These are phyloP conservation scores for Rhagoletis pomonella DNA, from an alignment of 1,140 invertebrate species.

Conservation along the genomic window DNA sequence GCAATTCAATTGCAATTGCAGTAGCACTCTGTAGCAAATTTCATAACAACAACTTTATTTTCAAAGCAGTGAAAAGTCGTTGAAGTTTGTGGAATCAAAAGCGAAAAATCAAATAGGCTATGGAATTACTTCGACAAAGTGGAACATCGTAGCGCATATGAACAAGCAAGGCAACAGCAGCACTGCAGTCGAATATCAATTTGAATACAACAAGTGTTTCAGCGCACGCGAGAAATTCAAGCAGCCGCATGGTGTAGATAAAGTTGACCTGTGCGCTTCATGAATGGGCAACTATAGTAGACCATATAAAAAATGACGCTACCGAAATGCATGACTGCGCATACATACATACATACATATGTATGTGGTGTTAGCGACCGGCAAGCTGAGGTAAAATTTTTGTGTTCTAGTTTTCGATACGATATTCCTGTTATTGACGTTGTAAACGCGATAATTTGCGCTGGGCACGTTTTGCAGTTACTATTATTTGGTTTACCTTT, in stretches of 20 bases:
- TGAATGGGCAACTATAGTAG: neutral
- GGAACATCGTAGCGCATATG: no score
- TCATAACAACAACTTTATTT: no score
- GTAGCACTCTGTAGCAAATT: no score
- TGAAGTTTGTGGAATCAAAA: neutral
- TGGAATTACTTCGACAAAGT: no score
- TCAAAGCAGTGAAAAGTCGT: no score
- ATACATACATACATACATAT: neutral
- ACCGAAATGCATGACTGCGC: neutral
- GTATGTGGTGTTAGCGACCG: neutral
- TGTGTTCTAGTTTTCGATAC: neutral
- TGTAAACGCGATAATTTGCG: neutral
- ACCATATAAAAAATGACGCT: neutral
- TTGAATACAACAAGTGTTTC: no score
- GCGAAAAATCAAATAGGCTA: neutral
- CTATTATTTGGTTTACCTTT: neutral
- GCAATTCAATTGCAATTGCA: neutral
- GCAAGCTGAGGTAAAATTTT: neutral
- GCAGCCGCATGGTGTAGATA: neutral
- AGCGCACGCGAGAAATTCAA: neutral
- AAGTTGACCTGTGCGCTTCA: neutral
- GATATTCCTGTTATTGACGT: neutral
- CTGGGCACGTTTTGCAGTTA: neutral
- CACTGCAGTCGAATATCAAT: no score
- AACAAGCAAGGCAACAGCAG: no score